These are phyloP conservation scores for human DNA, from an alignment of 2,113 vertebrate genomes.

Conservation along the genomic window DNA sequence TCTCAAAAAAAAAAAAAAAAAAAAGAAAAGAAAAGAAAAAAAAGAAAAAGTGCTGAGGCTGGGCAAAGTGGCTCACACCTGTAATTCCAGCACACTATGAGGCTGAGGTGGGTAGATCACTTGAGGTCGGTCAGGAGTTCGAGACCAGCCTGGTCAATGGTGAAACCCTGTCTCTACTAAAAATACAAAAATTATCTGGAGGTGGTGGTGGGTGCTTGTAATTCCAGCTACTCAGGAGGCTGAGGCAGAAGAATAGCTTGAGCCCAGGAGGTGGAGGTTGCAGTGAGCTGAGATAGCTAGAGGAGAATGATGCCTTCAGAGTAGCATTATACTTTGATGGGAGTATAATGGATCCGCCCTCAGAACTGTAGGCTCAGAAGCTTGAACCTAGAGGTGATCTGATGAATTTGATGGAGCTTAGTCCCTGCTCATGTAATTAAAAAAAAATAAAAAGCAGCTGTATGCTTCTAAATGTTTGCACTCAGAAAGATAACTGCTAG, in stretches of 20 bases:
- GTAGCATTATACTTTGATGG: neutral
- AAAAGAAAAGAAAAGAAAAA: neutral
- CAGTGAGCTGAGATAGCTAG: neutral
- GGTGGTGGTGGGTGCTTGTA: neutral
- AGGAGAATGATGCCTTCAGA: neutral
- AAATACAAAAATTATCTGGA: neutral
- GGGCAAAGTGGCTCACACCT: neutral
- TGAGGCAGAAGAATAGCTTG: neutral
- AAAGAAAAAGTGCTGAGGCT: neutral
- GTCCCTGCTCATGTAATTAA: neutral
- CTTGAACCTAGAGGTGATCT: neutral
- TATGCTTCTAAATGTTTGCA: neutral
- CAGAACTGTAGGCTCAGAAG: neutral
- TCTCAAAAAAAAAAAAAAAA: neutral
- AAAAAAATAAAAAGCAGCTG: neutral
- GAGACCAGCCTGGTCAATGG: neutral
- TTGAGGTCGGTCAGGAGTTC: neutral
- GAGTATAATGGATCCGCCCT: neutral
- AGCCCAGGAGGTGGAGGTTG: neutral
- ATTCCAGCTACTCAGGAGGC: neutral
- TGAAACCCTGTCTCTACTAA: neutral
- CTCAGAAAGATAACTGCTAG: neutral
- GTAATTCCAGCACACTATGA: neutral
- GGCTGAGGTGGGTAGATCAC: neutral
- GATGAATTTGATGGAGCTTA: neutral